Conservation (phyloP, 2,888 invertebrate species). For the Drosophila tanythrix region DNA sequence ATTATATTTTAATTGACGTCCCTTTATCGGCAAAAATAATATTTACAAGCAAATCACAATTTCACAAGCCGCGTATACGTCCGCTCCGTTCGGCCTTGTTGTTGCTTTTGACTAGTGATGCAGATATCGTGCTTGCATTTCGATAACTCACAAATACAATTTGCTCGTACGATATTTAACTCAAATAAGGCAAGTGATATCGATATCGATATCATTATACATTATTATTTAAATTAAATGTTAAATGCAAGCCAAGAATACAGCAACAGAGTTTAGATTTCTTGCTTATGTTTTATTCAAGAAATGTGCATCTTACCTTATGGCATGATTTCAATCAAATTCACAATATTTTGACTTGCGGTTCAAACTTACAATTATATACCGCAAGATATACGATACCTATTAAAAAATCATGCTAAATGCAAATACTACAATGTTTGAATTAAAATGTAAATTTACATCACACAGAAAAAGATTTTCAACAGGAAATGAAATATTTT, state of each 20-base stretch:
- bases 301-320: not conserved
- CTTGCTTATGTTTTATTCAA: not conserved
- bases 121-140: conserved; percentile 5
- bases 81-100: conserved; percentile 51
- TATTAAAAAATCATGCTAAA: not conserved
- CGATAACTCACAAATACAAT: conserved; percentile 9
- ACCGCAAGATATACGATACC: not conserved
- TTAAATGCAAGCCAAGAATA: not conserved
- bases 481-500: not conserved
- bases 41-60: conserved; percentile 43
- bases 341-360: not conserved
- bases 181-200: not conserved
- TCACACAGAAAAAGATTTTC: not conserved
- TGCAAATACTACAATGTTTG: not conserved
- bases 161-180: not conserved
- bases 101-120: conserved; percentile 48
- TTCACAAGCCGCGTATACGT: conserved; percentile 41
- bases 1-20: conserved; percentile 20
- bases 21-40: conserved; percentile 30
- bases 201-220: not conserved
- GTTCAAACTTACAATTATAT: not conserved
- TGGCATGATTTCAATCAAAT: not conserved
- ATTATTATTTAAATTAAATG: not conserved
- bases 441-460: not conserved
- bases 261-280: not conserved